Evolutionary conservation across 1,140 invertebrate species (phyloP), one percentile per base, ranked within the genome.

Genomic region (Bathynomus jamesi): DNA sequence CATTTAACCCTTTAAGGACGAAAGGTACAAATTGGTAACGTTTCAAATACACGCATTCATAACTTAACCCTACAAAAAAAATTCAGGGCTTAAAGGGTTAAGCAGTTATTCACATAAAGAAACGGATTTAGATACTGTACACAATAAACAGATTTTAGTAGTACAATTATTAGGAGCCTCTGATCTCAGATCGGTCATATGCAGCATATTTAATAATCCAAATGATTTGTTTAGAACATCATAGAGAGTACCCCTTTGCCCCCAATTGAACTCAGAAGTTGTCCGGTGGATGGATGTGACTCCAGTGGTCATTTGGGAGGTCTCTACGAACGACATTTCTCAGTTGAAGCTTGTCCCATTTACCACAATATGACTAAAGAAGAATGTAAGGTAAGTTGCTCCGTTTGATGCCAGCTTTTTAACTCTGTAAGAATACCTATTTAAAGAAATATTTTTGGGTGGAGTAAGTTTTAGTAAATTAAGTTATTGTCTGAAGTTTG

Each of bases 361-460:
- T 97, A 92, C 82, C 94, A 97, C 80, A 96, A 96, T 83, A 89
- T 90, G 71, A 91, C 91, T 13, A 83, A 87, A 11, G 88, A 90
- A 71, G 89, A 91, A 81, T 96, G 94, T 81, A 89, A 90, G 83
- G 91, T 90, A 76, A 80, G 27, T 31, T 24, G 11, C 10, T 25
- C 3, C n/a, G n/a, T n/a, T n/a, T n/a, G n/a, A n/a, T n/a, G n/a
- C n/a, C n/a, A n/a, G n/a, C n/a, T 28, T 63, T 32, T 21, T 46
- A 40, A 25, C 28, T 25, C 3, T 24, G 4, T 11, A n/a, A 46
- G 40, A 46, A 46, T 11, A 46, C 40, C 10, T 46, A 11, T n/a
- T 46, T 10, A 11, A 46, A 46, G 63, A 8, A 65, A 17, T 10
- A n/a, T 46, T 11, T 10, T 46, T 11, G 40, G 40, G 10, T 10